Conservation (phyloP, 2,113 vertebrate species). For the Pithys albifrons region DNA sequence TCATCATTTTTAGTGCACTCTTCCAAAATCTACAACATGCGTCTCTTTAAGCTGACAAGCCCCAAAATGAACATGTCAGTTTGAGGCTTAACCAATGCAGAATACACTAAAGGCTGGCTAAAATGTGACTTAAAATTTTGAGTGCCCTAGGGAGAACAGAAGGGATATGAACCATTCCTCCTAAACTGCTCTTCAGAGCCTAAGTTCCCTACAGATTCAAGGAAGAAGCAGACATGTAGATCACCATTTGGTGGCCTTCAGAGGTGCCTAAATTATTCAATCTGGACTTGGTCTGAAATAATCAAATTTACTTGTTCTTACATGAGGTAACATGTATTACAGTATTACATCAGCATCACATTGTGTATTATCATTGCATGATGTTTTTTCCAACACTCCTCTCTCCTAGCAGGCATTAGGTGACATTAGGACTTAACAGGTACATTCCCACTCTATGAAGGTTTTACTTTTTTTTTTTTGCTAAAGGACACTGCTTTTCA, state of each 20-base stretch:
- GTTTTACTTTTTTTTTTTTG: not conserved
- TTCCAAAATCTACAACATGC: not conserved
- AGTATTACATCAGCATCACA: not conserved
- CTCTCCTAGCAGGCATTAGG: not conserved
- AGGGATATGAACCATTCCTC: not conserved
- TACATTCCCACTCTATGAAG: not conserved
- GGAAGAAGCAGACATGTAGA: not conserved
- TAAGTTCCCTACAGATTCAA: not conserved
- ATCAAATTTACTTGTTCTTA: not conserved
- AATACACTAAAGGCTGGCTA: not conserved
- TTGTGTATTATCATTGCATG: not conserved
- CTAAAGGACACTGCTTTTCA: not conserved
- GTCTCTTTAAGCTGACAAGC: not conserved
- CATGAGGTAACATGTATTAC: not conserved
- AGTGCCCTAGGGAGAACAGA: not conserved
- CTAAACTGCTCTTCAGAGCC: not conserved
- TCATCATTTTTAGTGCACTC: not conserved
- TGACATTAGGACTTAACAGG: not conserved
- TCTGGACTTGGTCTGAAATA: slow-evolving; percentile 6
- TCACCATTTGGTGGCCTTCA: not conserved
- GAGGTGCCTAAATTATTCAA: slow-evolving; percentile 8
- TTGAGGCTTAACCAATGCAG: not conserved
- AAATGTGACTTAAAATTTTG: not conserved
- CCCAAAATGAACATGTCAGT: not conserved
- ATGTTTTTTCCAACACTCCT: not conserved